Evolutionary conservation across 2,888 invertebrate species (phyloP), one percentile per base, ranked within the genome.

Genomic region (Cheilosia soror): DNA sequence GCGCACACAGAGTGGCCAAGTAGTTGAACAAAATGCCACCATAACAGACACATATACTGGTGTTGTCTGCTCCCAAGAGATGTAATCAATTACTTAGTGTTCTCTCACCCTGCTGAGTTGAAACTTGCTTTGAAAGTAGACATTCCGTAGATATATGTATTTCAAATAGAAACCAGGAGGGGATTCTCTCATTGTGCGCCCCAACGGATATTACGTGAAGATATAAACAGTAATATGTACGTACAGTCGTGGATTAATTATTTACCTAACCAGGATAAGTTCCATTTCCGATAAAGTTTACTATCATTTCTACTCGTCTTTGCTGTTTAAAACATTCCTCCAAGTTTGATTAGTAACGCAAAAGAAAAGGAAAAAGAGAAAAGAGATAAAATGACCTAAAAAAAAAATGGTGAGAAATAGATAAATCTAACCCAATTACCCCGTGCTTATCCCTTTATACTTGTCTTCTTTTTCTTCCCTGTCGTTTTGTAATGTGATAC

Each of bases 41-140:
- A 20, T 20, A 20, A 69, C 42, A 57, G 42, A 79, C 1, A 37
- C 55, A 27, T 0, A 58, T 42, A 69, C 7, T 33, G 15, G 49
- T 25, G 9, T 33, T 20, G 33, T 78, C 27, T 29, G 11, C 78
- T 91, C 91, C 90, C 91, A 88, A 87, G 91, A 91, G 91, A 91
- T 89, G 91, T 91, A 91, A 91, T 91, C 91, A 91, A 91, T 91
- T 91, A 91, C 91, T 91, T 91, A 91, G 89, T 90, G 90, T 88
- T 89, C 66, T 27, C 73, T 53, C 73, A 62, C 62, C 62, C 60
- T 44, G n/a, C n/a, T 25, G 33, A 63, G 27, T 62, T 33, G 13
- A n/a, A 51, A 31, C 25, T 68, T 76, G 68, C 60, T 42, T 58
- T 68, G 55, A 60, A 76, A 57, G 47, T n/a, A 11, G 37, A 13